Evolutionary conservation across 2,797 vertebrate genomes (phyloP).

Genomic region (Coracias cyanogaster): DNA sequence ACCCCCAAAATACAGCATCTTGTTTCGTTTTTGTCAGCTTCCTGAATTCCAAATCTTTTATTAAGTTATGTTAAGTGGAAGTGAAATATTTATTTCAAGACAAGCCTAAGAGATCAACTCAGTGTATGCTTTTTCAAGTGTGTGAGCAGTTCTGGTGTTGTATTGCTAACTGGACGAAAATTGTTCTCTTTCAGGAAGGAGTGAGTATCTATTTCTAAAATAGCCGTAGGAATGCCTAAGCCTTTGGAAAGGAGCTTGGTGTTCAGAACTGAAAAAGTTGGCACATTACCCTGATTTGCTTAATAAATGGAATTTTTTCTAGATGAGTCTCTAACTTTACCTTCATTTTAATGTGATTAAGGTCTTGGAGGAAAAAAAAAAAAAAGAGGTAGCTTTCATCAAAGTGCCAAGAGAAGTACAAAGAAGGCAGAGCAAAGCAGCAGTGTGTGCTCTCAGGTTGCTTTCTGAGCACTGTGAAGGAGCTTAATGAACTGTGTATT

Average conservation of each 20-base stretch:
- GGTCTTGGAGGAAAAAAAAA: background rate
- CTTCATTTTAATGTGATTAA: conserved; percentile 55
- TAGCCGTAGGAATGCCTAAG: background rate
- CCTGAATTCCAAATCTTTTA: background rate
- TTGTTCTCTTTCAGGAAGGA: background rate
- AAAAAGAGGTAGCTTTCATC: conserved; percentile 28
- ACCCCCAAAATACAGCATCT: background rate
- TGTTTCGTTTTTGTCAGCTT: background rate
- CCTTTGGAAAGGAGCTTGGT: background rate
- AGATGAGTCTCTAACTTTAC: conserved; percentile 25
- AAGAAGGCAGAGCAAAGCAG: conserved; percentile 6
- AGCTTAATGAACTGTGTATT: conserved; percentile 39
- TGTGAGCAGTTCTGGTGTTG: background rate
- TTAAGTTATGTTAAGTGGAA: background rate
- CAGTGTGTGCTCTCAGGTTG: conserved; percentile 42
- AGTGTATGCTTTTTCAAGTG: background rate
- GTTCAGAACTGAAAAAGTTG: background rate
- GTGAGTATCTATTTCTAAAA: background rate
- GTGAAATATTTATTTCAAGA: background rate
- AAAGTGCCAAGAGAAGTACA: conserved; percentile 48
- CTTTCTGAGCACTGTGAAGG: background rate
- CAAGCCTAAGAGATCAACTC: background rate
- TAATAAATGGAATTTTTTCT: conserved; percentile 44
- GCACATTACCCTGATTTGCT: background rate
- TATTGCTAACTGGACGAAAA: background rate